These are phyloP conservation scores for Pterobdella sp. DNA, from an alignment of 2,888 invertebrate species.

Conservation along the genomic window DNA sequence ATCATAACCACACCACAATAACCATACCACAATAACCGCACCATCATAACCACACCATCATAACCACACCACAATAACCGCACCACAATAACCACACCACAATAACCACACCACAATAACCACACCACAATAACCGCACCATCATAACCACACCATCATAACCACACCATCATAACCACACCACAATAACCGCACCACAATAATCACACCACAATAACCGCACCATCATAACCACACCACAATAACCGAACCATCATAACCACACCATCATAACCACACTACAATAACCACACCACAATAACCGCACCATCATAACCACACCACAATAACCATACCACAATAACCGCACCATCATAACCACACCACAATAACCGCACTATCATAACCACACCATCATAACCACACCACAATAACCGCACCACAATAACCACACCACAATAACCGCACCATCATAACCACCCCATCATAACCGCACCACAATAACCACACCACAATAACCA, in stretches of 20 bases:
- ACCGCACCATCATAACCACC: neutral
- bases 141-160: too few species aligned
- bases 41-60: neutral
- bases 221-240: neutral
- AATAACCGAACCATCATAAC: neutral
- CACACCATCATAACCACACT: too few species aligned
- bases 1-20: neutral
- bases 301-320: too few species aligned
- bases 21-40: neutral
- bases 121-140: too few species aligned
- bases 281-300: too few species aligned
- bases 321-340: too few species aligned
- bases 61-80: neutral
- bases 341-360: neutral
- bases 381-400: neutral
- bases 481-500: neutral
- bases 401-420: neutral
- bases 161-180: too few species aligned
- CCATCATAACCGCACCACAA: neutral
- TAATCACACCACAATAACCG: neutral
- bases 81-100: slow-evolving; percentile 4
- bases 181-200: neutral
- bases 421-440: neutral
- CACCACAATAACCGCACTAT: too few species aligned
- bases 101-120: too few species aligned